phyloP scores from a whole-genome alignment of 1,140 invertebrate genomes.

The Rhynchophorus ferrugineus region DNA sequence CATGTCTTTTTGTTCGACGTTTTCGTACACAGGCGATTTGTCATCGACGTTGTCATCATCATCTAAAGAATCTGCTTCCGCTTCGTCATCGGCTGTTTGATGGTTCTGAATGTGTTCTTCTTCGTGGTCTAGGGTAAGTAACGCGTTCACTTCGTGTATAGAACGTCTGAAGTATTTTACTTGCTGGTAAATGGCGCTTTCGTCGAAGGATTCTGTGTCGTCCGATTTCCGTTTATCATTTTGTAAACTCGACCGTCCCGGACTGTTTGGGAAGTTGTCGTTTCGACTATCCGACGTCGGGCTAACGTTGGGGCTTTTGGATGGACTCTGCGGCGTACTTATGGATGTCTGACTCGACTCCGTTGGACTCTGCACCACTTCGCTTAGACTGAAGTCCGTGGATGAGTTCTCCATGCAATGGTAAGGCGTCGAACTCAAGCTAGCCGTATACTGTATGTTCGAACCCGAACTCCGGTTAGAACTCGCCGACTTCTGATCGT shows the following conservation, averaged over 20 bases:
- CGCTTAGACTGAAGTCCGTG: conserved; percentile 33
- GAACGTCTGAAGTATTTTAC: conserved; percentile 65
- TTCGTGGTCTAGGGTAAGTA: conserved; percentile 42
- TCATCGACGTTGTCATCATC: conserved; percentile 26
- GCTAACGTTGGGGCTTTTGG: conserved; percentile 36
- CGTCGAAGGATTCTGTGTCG: conserved; percentile 35
- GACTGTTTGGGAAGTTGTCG: conserved; percentile 16
- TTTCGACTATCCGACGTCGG: conserved; percentile 24
- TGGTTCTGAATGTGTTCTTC: conserved; percentile 5
- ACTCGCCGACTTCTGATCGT: conserved; percentile 26
- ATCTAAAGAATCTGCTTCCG: conserved; percentile 34
- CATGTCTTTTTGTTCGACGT: conserved; percentile 28
- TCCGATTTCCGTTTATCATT: conserved; percentile 39
- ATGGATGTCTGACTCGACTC: conserved; percentile 32
- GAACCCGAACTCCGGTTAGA: conserved; percentile 30
- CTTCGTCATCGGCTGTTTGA: conserved; percentile 4
- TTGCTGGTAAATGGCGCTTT: conserved; percentile 60
- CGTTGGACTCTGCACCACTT: conserved; percentile 32
- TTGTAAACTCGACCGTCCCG: conserved; percentile 12
- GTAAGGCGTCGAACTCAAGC: conserved; percentile 26
- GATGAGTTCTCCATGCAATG: conserved; percentile 29
- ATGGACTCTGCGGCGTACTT: conserved; percentile 31
- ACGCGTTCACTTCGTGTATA: conserved; percentile 65
- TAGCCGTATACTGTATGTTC: conserved; percentile 31
- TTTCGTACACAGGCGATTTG: no score